A percentile compares a stretch with the other conserved stretches of the same genome.
phyloP scores from a whole-genome alignment of 1,140 invertebrate species.

The Ericerus pela region DNA sequence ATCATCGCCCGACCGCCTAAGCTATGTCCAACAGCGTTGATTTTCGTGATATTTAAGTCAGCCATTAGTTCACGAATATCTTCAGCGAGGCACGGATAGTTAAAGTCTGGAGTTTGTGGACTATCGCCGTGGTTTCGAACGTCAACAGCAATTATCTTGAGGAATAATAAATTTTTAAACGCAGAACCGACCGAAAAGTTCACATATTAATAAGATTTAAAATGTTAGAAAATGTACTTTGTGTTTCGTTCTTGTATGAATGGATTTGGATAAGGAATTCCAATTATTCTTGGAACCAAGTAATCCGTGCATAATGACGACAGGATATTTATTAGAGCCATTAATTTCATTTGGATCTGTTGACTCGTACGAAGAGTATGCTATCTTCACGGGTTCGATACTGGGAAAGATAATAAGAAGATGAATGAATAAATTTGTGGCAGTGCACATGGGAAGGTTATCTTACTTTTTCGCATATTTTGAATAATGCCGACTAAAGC shows the following conservation, averaged over 20 bases:
- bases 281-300: conserved; percentile 77
- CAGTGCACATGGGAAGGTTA: too few species aligned
- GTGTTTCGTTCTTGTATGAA: conserved; percentile 45
- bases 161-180: conserved; percentile 9
- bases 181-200: neutral
- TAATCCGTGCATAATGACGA: conserved; percentile 72
- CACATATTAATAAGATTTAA: neutral
- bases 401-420: neutral
- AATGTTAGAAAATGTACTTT: conserved; percentile 26
- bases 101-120: conserved; percentile 53
- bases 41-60: conserved; percentile 42
- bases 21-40: conserved; percentile 67
- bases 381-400: conserved; percentile 36
- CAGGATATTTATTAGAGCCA: conserved; percentile 33
- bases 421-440: too few species aligned
- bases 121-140: conserved; percentile 84
- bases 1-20: conserved; percentile 80
- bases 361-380: conserved; percentile 40
- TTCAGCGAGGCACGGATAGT: conserved; percentile 51
- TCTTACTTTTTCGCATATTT: too few species aligned
- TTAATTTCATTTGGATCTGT: conserved; percentile 24
- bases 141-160: conserved; percentile 62
- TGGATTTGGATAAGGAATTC: conserved; percentile 57
- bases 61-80: conserved; percentile 53
- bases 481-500: too few species aligned